Evolutionary conservation across 2,888 invertebrate genomes (phyloP).

Genomic region (Tipula vernalis): DNA sequence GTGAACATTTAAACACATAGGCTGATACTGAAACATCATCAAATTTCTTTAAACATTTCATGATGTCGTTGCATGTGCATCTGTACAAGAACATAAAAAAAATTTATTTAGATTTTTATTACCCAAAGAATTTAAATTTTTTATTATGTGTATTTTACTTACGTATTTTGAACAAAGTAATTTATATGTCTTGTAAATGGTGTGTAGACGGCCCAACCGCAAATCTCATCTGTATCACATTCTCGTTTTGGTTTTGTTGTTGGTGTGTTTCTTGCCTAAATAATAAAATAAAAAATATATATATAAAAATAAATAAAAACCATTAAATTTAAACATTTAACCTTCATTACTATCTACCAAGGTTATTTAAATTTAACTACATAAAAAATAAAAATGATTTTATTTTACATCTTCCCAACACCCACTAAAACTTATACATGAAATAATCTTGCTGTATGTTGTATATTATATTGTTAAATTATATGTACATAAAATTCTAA

Average conservation of each 20-base stretch:
- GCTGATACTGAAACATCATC: conserved; percentile 46
- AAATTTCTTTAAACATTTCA: conserved; percentile 38
- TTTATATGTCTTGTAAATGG: conserved; percentile 37
- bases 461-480: neutral
- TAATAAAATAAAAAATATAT: neutral
- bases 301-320: neutral
- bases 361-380: neutral
- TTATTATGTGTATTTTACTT: conserved; percentile 24
- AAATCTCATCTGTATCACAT: conserved; percentile 36
- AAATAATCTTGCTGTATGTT: neutral
- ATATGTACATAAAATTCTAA: neutral
- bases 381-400: neutral
- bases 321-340: neutral
- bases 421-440: neutral
- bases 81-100: conserved; percentile 26
- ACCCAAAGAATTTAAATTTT: neutral
- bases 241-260: conserved; percentile 11
- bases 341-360: neutral
- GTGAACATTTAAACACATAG: conserved; percentile 42
- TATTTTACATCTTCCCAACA: neutral
- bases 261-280: conserved; percentile 13
- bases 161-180: conserved; percentile 47
- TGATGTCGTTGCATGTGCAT: conserved; percentile 38
- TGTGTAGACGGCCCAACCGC: conserved; percentile 49
- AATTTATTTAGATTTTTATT: conserved; percentile 16